phyloP scores from a whole-genome alignment of 1,140 invertebrate genomes.

The Bombus pascuorum region DNA sequence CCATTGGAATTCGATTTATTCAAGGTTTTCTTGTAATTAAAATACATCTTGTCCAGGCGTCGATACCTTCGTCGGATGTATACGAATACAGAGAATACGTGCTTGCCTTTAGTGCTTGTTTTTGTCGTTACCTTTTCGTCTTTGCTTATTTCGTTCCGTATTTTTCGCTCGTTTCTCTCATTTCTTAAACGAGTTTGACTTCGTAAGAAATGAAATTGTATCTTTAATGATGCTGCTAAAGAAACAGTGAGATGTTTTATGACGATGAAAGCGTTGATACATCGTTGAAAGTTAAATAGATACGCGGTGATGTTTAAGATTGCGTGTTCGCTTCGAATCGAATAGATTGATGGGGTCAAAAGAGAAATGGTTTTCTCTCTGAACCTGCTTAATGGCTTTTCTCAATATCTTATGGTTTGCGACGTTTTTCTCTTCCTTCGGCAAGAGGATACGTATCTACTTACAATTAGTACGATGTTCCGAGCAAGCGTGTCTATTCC shows the following conservation, averaged over 20 bases:
- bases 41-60: no score
- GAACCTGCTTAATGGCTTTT: conserved; percentile 3
- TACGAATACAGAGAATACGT: no score
- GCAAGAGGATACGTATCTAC: not conserved
- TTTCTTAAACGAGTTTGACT: no score
- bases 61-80: no score
- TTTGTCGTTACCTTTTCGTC: no score
- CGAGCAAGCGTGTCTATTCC: not conserved
- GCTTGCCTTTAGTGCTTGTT: no score
- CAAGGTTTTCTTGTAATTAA: no score
- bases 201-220: no score
- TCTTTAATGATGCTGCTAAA: not conserved
- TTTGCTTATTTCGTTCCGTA: no score
- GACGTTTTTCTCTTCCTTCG: not conserved
- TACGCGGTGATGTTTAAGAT: not conserved
- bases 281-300: conserved; percentile 7
- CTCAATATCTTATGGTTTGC: not conserved
- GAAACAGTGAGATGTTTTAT: not conserved
- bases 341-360: not conserved
- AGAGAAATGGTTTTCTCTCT: not conserved
- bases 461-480: not conserved
- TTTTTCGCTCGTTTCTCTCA: no score
- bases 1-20: no score
- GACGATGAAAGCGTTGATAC: not conserved
- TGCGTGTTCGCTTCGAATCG: not conserved